phyloP scores from a whole-genome alignment of 2,113 vertebrate species.

The Zosterops japonicus region DNA sequence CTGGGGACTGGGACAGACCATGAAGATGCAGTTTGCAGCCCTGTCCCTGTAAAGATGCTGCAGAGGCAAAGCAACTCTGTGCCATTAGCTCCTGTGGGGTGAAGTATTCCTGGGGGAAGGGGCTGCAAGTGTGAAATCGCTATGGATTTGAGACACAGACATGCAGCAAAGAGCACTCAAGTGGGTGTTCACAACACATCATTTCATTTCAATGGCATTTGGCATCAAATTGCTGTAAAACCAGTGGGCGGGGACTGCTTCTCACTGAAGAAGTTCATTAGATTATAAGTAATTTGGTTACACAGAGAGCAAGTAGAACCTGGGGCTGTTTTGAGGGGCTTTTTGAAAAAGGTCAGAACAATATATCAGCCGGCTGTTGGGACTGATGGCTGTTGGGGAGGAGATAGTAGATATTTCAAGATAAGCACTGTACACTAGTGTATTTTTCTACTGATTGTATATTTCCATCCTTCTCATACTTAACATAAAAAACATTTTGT shows the following conservation, averaged over 20 bases:
- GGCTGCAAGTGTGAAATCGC: neutral
- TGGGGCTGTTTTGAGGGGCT: conserved; percentile 33
- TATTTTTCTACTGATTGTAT: neutral
- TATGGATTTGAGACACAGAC: neutral
- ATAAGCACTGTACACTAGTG: neutral
- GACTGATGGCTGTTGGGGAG: neutral
- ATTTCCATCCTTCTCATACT: neutral
- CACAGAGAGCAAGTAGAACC: conserved; percentile 21
- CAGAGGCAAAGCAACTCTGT: neutral
- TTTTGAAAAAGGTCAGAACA: conserved; percentile 43
- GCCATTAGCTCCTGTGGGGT: neutral
- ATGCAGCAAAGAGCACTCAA: neutral
- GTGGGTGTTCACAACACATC: conserved; percentile 32
- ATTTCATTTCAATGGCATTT: conserved; percentile 38
- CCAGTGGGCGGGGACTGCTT: conserved; percentile 40
- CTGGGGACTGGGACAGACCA: neutral
- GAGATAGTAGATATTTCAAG: neutral
- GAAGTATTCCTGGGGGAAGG: neutral
- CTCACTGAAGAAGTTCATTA: conserved; percentile 59
- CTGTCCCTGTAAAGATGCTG: neutral
- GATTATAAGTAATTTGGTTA: conserved; percentile 55
- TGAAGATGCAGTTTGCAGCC: accelerated
- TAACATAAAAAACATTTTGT: neutral
- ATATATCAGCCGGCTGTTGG: neutral
- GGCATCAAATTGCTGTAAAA: conserved; percentile 38